phyloP scores from a whole-genome alignment of 2,797 vertebrate species.

The Apogon hyalosoma region DNA sequence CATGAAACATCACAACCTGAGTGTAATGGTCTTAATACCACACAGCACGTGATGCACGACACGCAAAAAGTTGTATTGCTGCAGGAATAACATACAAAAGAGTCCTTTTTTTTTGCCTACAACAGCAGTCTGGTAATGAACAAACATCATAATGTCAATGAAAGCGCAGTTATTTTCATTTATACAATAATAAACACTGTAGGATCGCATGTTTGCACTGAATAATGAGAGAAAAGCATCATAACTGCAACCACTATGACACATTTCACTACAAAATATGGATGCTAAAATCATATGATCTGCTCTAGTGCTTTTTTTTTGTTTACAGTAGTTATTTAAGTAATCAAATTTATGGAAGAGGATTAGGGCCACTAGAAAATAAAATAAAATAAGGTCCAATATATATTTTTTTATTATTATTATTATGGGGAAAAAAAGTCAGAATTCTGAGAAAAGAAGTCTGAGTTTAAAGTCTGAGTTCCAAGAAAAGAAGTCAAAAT shows the following conservation, averaged over 20 bases:
- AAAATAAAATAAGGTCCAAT: too few species aligned
- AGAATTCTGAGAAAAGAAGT: too few species aligned
- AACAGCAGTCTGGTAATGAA: constrained; percentile 19
- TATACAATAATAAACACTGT: constrained; percentile 10
- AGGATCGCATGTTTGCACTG: constrained; percentile 32
- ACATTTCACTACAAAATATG: constrained; percentile 19
- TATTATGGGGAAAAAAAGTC: too few species aligned
- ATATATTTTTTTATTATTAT: too few species aligned
- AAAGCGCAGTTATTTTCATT: constrained; percentile 26
- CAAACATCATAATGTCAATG: constrained; percentile 29
- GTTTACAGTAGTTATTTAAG: constrained; percentile 22
- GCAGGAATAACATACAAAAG: constrained; percentile 38
- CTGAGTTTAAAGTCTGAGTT: too few species aligned
- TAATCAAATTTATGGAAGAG: not conserved
- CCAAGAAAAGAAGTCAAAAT: too few species aligned
- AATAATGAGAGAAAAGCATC: constrained; percentile 33
- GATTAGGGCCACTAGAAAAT: too few species aligned
- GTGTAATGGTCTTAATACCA: constrained; percentile 18
- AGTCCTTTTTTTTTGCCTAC: constrained; percentile 11
- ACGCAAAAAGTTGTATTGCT: constrained; percentile 60
- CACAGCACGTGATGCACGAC: constrained; percentile 39
- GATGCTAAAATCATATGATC: constrained; percentile 12
- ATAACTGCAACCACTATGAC: constrained; percentile 32
- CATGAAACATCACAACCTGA: constrained; percentile 44
- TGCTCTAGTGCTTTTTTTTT: constrained; percentile 41